A percentile compares a stretch with the other conserved stretches of the same genome.
Evolutionary conservation across 1,140 invertebrate species (phyloP).

Genomic region (Leguminivora glycinivorella): DNA sequence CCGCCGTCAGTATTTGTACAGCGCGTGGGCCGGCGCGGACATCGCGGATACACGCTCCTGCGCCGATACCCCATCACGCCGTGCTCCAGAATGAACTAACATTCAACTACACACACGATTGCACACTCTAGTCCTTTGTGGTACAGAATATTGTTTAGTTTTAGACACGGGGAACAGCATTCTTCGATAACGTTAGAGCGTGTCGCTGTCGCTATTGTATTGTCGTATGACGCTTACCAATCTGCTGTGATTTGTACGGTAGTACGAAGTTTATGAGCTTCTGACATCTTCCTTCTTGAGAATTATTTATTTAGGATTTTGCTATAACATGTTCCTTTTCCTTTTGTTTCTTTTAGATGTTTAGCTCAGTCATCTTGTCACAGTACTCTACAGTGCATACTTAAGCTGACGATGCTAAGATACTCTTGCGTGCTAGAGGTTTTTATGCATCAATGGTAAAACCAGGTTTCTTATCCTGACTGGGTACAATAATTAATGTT

Average conservation of each 20-base stretch:
- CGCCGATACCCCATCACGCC: constrained; percentile 3
- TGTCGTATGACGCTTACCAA: constrained; percentile 6
- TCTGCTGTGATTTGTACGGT: constrained; percentile 13
- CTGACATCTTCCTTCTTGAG: not conserved
- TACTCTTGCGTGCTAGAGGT: too few relatives aligned
- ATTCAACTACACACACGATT: not conserved
- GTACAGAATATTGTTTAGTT: not conserved
- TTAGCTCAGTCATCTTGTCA: too few relatives aligned
- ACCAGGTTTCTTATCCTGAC: not conserved
- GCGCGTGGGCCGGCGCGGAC: constrained; percentile 48
- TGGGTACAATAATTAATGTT: not conserved
- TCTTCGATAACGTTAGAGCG: not conserved
- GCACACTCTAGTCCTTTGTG: not conserved
- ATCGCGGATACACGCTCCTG: constrained; percentile 43
- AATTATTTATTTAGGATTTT: not conserved
- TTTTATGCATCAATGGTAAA: too few relatives aligned
- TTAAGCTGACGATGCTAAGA: too few relatives aligned
- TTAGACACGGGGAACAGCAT: not conserved
- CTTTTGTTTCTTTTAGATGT: not conserved
- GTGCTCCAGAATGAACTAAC: not conserved
- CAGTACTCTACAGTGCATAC: too few relatives aligned
- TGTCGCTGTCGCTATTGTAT: constrained; percentile 7
- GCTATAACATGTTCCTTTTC: not conserved
- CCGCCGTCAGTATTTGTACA: constrained; percentile 71
- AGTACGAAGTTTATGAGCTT: constrained; percentile 12